Percentiles rank a stretch among this genome's conserved stretches.
phyloP scores from a whole-genome alignment of 30 jellyfish, hydroid and myxozoan species.

The Clytia hemisphaerica region DNA sequence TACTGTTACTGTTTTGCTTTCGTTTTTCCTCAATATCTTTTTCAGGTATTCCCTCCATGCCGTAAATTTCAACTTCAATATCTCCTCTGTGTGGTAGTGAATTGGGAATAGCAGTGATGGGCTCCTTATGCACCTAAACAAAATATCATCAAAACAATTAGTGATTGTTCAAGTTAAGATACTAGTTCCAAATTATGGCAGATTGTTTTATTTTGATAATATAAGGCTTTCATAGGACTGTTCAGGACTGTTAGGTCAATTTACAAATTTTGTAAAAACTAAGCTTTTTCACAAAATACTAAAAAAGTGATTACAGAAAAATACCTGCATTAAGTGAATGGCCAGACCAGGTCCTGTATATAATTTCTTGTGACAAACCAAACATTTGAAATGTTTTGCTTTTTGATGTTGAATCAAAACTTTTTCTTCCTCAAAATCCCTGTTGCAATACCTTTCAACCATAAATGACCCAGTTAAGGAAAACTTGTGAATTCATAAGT shows the following conservation, averaged over 20 bases:
- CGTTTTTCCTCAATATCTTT: slow-evolving; percentile 84
- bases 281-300: no score
- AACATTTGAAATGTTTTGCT: slow-evolving; percentile 95
- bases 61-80: slow-evolving; percentile 89
- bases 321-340: slow-evolving; percentile 82
- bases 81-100: slow-evolving; percentile 86
- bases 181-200: no score
- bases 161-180: no score
- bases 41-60: slow-evolving; percentile 97
- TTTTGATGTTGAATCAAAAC: slow-evolving; percentile 90
- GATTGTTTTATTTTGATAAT: no score
- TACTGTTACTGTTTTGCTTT: slow-evolving; percentile 56
- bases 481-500: background rate
- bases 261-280: no score
- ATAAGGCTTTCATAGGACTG: no score
- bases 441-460: slow-evolving; percentile 99
- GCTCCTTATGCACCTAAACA: slow-evolving; percentile 79
- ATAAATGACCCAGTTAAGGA: slow-evolving; percentile 29
- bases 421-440: slow-evolving; percentile 97
- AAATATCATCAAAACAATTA: no score
- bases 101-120: slow-evolving; percentile 82
- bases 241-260: no score
- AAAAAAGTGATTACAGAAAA: no score
- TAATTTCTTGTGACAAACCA: slow-evolving; percentile 87
- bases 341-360: slow-evolving; percentile 98